Conservation (phyloP, 2,888 invertebrate species). For the Tetrapedia diversipes region DNA sequence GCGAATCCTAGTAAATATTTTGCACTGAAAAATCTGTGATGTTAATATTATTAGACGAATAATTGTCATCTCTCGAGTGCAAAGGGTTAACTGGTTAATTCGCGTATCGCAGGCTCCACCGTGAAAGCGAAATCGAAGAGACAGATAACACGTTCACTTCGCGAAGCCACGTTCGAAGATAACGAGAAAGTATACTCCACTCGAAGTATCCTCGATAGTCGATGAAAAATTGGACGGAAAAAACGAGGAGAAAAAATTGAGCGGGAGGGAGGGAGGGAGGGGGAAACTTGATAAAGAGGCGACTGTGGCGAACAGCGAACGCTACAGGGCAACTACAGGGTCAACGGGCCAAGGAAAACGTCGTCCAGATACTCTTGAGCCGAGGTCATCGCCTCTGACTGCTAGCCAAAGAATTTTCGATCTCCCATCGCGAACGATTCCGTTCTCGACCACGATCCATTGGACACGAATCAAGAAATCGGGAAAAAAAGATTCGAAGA, state of each 20-base stretch:
- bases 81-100: too few relatives aligned
- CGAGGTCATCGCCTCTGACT: conserved; percentile 68
- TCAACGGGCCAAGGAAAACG: conserved; percentile 72
- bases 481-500: conserved; percentile 18
- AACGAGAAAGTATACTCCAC: not conserved
- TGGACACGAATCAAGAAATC: conserved; percentile 25
- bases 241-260: not conserved
- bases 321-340: conserved; percentile 69
- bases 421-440: conserved; percentile 45
- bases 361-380: conserved; percentile 68
- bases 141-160: not conserved
- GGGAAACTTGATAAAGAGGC: conserved; percentile 57
- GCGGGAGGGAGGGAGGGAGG: not conserved
- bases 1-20: too few relatives aligned
- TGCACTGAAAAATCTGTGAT: too few relatives aligned
- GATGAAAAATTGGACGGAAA: conserved; percentile 29
- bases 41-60: too few relatives aligned
- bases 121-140: not conserved
- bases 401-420: conserved; percentile 66
- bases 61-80: too few relatives aligned
- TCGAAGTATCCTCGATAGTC: conserved; percentile 31
- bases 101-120: too few relatives aligned
- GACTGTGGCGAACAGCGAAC: conserved; percentile 56
- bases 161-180: conserved; percentile 4
- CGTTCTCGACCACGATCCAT: conserved; percentile 28